A percentile compares a stretch with the other conserved stretches of the same genome.
phyloP scores from a whole-genome alignment of 1,140 invertebrate genomes.

The Antheraea mylitta region DNA sequence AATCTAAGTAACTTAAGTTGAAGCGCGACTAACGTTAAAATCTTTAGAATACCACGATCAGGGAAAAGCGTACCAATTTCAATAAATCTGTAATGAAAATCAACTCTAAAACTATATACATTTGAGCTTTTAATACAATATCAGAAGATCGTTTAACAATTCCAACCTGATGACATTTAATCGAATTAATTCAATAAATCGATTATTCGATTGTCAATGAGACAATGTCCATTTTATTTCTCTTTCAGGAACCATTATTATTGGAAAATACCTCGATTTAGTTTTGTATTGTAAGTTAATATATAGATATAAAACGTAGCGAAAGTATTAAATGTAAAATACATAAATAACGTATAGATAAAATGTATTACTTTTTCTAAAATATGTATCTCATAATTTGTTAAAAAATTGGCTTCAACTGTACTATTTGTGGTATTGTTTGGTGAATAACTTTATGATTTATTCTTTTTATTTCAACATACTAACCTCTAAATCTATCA shows the following conservation, averaged over 20 bases:
- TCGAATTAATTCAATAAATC: constrained; percentile 27
- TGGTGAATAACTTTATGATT: too few species aligned
- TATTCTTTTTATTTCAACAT: too few species aligned
- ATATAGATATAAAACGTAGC: too few species aligned
- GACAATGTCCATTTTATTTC: constrained; percentile 24
- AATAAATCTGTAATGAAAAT: constrained; percentile 22
- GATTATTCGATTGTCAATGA: constrained; percentile 26
- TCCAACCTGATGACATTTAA: constrained; percentile 11
- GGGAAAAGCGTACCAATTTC: constrained; percentile 25
- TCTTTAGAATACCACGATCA: constrained; percentile 36
- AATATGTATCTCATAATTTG: too few species aligned
- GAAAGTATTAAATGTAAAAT: too few species aligned
- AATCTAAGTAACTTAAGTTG: constrained; percentile 21
- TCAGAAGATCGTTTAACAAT: neutral
- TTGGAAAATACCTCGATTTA: neutral
- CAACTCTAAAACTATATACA: neutral
- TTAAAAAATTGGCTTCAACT: too few species aligned
- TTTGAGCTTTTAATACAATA: neutral
- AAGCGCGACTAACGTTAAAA: constrained; percentile 37
- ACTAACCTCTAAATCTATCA: too few species aligned
- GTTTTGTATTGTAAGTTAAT: too few species aligned
- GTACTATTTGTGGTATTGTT: too few species aligned
- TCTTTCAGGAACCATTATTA: constrained; percentile 4
- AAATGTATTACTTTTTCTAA: too few species aligned
- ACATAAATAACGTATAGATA: too few species aligned